Evolutionary conservation across 1,140 invertebrate species (phyloP).

Genomic region (Heliconius congener): DNA sequence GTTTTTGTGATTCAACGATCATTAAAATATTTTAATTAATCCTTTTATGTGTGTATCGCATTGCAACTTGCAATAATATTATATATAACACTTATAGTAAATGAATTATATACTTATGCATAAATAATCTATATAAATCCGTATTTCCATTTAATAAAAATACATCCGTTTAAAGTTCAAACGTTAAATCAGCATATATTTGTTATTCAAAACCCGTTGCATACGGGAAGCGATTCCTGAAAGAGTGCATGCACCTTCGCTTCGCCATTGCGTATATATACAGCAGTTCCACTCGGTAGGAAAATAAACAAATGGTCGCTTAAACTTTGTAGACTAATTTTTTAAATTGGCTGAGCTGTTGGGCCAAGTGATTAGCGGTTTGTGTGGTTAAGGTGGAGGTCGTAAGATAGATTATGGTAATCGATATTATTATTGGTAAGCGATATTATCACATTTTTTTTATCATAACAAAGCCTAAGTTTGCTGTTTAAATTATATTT

Average conservation of each 20-base stretch:
- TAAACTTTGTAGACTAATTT: background rate
- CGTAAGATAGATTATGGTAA: too few relatives aligned
- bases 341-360: background rate
- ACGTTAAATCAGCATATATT: conserved; percentile 9
- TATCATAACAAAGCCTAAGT: too few relatives aligned
- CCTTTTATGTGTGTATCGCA: too few relatives aligned
- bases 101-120: background rate
- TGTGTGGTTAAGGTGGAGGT: too few relatives aligned
- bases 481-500: too few relatives aligned
- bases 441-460: too few relatives aligned
- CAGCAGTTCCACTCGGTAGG: background rate
- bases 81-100: background rate
- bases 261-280: background rate
- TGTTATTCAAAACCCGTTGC: conserved; percentile 16
- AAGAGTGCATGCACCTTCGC: conserved; percentile 20
- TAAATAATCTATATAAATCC: background rate
- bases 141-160: background rate
- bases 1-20: too few relatives aligned
- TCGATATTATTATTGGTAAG: too few relatives aligned
- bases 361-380: background rate
- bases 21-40: too few relatives aligned
- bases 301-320: background rate
- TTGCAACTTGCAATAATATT: background rate
- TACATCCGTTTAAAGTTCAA: background rate
- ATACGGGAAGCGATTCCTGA: conserved; percentile 25